Evolutionary conservation across 2,113 vertebrate species (phyloP), one percentile per base, ranked within the genome.

Genomic region (Zosterops hypoxanthus): DNA sequence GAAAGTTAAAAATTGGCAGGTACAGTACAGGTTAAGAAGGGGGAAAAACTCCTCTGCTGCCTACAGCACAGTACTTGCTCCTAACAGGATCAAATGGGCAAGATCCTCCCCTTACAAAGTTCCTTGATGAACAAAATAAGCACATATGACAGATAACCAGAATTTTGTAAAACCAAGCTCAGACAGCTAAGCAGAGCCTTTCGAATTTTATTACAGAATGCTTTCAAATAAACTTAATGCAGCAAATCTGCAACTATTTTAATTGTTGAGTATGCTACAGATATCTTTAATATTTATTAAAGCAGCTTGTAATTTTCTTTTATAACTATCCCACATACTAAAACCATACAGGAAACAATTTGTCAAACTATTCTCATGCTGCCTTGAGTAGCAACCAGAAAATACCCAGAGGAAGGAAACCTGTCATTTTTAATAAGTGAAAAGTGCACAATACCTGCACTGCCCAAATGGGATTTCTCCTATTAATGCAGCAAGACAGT

Each of bases 401-500:
- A 69, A 75, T 2, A 71, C 8, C 22, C 55, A 25, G 26, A 87
- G 82, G 11, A 91, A 87, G 79, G 11, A 91, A 75, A 42, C 8
- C 7, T 72, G 8, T 13, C 8, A 39, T 46, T 61, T 55, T 33
- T 31, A 42, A 6, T 6, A 77, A 90, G 2, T 52, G 65, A 94
- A 68, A 95, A 57, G 87, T 79, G 42, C 71, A 92, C 97, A 33
- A 29, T 98, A 99, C 99, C 97, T 99, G 97, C 98, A 97, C 57
- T 94, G 98, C 77, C 98, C 98, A 95, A 97, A 99, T 5, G 98
- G 98, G 53, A 99, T 92, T 79, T 96, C 97, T n/a, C 91, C 97
- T 95, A 99, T 55, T 68, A 99, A 72, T 5, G 98, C 98, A 20
- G 98, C 98, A 3, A 99, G 95, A 92, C 99, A 99, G 98, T 98